phyloP scores from a whole-genome alignment of 2,797 vertebrate species.

The Urocyon cinereoargenteus region DNA sequence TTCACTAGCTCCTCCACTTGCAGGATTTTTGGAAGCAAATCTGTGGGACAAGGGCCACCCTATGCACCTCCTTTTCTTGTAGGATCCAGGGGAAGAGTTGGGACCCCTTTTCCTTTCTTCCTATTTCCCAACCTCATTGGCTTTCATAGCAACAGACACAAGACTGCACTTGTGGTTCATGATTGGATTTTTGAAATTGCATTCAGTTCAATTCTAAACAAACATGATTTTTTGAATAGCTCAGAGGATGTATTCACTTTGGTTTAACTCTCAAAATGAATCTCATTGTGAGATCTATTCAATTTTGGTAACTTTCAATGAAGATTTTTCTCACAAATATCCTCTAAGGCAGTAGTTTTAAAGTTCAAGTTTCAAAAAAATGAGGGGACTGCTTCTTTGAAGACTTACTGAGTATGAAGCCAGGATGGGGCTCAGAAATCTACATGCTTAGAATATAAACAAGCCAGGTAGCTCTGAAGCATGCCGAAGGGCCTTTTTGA shows the following conservation, averaged over 20 bases:
- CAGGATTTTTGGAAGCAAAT: too few species aligned
- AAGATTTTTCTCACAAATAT: not conserved
- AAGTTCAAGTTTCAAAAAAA: not conserved
- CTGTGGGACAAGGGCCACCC: too few species aligned
- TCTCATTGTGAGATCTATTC: not conserved
- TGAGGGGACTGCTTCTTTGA: not conserved
- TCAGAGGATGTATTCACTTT: not conserved
- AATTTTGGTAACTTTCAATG: not conserved
- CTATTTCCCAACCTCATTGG: not conserved
- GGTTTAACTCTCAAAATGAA: slow-evolving; percentile 40
- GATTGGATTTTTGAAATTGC: slow-evolving; percentile 23
- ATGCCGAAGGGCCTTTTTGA: not conserved
- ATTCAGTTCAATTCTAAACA: slow-evolving; percentile 18
- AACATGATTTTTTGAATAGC: not conserved
- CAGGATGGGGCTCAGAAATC: not conserved
- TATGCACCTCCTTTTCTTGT: not conserved
- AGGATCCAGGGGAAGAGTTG: not conserved
- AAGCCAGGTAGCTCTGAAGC: not conserved
- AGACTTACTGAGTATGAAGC: not conserved
- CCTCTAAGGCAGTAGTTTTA: not conserved
- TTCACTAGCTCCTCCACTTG: not conserved
- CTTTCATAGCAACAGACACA: not conserved
- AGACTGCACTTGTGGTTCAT: not conserved
- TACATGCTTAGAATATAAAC: not conserved
- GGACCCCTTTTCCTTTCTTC: not conserved